These are phyloP conservation scores for Catharus fuscescens DNA, from an alignment of 2,113 vertebrate species.

Conservation along the genomic window DNA sequence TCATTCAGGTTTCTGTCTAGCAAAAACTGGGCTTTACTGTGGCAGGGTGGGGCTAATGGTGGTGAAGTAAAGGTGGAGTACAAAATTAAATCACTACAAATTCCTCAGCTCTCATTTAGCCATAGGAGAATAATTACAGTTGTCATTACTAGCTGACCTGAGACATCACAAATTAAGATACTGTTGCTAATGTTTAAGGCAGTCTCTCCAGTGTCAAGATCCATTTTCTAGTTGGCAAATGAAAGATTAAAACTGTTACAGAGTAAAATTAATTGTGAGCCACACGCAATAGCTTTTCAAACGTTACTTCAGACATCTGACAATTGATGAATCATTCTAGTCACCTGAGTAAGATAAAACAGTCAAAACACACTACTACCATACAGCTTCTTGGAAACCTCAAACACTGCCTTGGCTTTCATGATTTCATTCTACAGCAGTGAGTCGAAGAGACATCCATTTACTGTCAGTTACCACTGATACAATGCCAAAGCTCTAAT, in stretches of 20 bases:
- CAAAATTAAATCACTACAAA: background rate
- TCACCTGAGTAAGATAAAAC: background rate
- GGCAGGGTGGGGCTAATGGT: rapidly evolving
- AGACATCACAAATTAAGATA: conserved; percentile 35
- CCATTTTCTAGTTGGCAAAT: conserved; percentile 7
- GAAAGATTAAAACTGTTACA: conserved; percentile 18
- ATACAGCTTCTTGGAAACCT: background rate
- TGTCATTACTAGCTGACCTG: background rate
- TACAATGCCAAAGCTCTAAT: background rate
- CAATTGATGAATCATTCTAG: background rate
- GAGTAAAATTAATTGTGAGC: conserved; percentile 24
- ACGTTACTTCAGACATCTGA: conserved; percentile 14
- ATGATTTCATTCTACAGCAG: background rate
- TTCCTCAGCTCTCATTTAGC: background rate
- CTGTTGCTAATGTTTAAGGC: background rate
- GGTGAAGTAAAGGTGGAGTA: background rate
- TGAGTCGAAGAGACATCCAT: background rate
- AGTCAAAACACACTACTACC: background rate
- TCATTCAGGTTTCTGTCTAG: background rate
- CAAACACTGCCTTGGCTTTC: background rate
- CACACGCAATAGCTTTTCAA: conserved; percentile 11
- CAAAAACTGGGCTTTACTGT: background rate
- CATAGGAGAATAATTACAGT: background rate
- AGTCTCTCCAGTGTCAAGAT: conserved; percentile 9
- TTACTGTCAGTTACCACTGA: background rate